Evolutionary conservation across 1,140 invertebrate genomes (phyloP), one percentile per base, ranked within the genome.

Genomic region (Subanguina moxae): DNA sequence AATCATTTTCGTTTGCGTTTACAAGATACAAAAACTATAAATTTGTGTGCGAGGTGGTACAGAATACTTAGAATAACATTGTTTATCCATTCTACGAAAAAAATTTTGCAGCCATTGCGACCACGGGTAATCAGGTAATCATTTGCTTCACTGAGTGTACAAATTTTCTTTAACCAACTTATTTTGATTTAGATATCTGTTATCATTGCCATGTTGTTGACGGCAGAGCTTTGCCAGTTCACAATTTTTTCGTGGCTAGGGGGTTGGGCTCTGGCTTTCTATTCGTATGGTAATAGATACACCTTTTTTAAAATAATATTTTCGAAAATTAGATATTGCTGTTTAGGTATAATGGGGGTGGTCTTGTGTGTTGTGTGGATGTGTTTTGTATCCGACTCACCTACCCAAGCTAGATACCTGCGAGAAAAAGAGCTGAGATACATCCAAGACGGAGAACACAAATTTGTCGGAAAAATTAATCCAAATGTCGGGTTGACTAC

Each of bases 141-240:
- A 5, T 38, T 38, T 38, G 3, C 58, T 15, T 68, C 11, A 9
- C 28, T 9, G 15, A 52, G 17, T 56, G 30, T 32, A 30, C 27
- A 17, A 57, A 27, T 19, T 19, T 73, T 65, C 25, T 25, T 75
- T 32, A 11, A 38, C 43, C 11, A n/a, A 27, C 15, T 8, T 70
- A n/a, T 19, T n/a, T 48, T 30, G 5, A 57, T 82, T 59, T 58
- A 80, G 77, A 70, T 82, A 19, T 81, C 79, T 15, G 79, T 81
- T 25, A 72, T 81, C 23, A 65, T 78, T n/a, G 82, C 79, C 21
- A 71, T 81, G 75, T 74, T 83, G 58, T 71, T 74, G n/a, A 81
- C 79, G 19, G 79, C 79, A 11, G 81, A 81, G 62, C 65, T 81
- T 25, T 81, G 79, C 67, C 80, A 82, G 62, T 38, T 38, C 11